Evolutionary conservation across 1,140 invertebrate genomes (phyloP).

Genomic region (Aphidius ervi): DNA sequence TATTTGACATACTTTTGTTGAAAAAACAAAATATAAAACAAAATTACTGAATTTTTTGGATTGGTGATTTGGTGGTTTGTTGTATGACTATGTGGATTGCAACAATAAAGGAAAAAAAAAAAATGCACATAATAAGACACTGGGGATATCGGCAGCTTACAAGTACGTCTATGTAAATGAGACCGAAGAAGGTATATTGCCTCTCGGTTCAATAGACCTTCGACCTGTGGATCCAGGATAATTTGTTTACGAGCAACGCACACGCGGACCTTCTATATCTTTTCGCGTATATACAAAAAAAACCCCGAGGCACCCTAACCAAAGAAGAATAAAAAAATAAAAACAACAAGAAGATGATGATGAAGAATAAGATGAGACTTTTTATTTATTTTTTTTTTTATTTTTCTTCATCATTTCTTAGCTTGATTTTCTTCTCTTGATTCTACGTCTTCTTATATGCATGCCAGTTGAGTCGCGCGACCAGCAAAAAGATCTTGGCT

Average conservation of each 20-base stretch:
- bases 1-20: no score
- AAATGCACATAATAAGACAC: constrained; percentile 6
- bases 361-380: neutral
- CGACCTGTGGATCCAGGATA: constrained; percentile 52
- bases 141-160: constrained; percentile 36
- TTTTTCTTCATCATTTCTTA: constrained; percentile 9
- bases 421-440: constrained; percentile 20
- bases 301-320: constrained; percentile 33
- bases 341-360: no score
- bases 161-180: constrained; percentile 51
- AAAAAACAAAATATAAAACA: no score
- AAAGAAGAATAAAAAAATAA: no score
- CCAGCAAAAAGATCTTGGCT: constrained; percentile 37
- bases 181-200: constrained; percentile 43
- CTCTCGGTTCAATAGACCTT: constrained; percentile 53
- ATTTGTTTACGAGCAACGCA: constrained; percentile 54
- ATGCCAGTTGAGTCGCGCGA: constrained; percentile 34
- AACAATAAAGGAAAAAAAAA: neutral
- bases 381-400: constrained; percentile 1
- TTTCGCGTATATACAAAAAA: constrained; percentile 10
- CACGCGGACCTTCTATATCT: constrained; percentile 43
- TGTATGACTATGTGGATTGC: neutral
- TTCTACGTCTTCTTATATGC: neutral
- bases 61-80: no score
- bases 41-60: no score